These are phyloP conservation scores for Aphidoletes aphidimyza DNA, from an alignment of 2,888 invertebrate genomes.

Conservation along the genomic window DNA sequence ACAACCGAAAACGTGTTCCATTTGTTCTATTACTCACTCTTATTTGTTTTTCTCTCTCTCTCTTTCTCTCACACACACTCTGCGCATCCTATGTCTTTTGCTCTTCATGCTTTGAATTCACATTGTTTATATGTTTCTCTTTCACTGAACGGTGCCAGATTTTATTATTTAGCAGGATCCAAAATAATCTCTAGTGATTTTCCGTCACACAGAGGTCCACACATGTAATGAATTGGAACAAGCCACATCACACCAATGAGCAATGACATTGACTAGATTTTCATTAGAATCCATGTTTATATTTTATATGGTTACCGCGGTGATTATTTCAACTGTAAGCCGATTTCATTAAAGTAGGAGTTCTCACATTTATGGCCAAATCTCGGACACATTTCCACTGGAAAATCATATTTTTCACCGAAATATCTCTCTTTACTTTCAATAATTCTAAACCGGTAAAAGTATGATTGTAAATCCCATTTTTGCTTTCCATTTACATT, in stretches of 20 bases:
- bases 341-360: neutral
- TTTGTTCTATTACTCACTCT: neutral
- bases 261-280: neutral
- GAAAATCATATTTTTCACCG: too few species aligned
- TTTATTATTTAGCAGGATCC: neutral
- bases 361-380: too few species aligned
- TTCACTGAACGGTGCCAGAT: neutral
- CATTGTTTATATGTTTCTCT: neutral
- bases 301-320: slow-evolving; percentile 28
- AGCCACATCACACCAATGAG: neutral
- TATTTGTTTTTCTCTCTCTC: neutral
- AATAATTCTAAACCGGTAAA: too few species aligned
- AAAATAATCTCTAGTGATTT: slow-evolving; percentile 3
- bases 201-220: too few species aligned
- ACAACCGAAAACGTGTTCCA: neutral
- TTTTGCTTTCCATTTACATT: neutral
- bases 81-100: too few species aligned
- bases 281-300: neutral
- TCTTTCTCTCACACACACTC: too few species aligned
- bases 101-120: neutral
- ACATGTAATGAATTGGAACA: neutral
- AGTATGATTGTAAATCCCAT: neutral
- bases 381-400: too few species aligned
- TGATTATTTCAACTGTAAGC: neutral
- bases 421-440: too few species aligned